phyloP scores from a whole-genome alignment of 53 echinoderm and acorn worm genomes.

The Mesocentrotus franciscanus region DNA sequence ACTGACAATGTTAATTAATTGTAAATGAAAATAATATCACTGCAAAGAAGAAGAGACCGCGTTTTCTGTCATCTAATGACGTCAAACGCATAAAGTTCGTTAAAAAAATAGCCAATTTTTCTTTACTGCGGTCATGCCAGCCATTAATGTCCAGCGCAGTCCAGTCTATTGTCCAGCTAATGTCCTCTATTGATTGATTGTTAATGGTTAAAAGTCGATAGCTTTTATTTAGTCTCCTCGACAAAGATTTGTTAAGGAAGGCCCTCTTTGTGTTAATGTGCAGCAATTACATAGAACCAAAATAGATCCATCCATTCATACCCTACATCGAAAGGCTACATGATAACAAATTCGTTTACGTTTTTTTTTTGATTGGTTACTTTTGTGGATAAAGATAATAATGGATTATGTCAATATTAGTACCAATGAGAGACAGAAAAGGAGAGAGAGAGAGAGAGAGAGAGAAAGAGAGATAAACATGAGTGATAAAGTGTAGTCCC shows the following conservation, averaged over 20 bases:
- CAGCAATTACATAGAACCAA: background rate
- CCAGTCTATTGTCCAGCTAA: background rate
- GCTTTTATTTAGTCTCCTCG: constrained; percentile 10
- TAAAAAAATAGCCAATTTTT: background rate
- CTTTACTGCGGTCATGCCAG: background rate
- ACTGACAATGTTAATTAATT: too few species aligned
- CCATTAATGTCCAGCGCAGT: background rate
- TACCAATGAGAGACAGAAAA: background rate
- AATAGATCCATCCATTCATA: background rate
- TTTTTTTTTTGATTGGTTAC: background rate
- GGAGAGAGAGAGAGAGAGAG: background rate
- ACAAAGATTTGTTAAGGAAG: background rate
- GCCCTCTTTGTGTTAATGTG: background rate
- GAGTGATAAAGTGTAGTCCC: constrained; percentile 1
- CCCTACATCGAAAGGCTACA: background rate
- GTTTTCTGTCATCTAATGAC: background rate
- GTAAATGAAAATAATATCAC: too few species aligned
- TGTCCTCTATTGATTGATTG: background rate
- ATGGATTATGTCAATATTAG: constrained; percentile 33
- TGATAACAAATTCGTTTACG: background rate
- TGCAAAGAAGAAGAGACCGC: too few species aligned
- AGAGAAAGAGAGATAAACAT: background rate
- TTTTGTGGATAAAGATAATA: constrained; percentile 2
- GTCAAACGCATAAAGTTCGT: background rate
- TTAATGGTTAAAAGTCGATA: constrained; percentile 30